Evolutionary conservation across 1,140 invertebrate genomes (phyloP).

Genomic region (Penaeus indicus): DNA sequence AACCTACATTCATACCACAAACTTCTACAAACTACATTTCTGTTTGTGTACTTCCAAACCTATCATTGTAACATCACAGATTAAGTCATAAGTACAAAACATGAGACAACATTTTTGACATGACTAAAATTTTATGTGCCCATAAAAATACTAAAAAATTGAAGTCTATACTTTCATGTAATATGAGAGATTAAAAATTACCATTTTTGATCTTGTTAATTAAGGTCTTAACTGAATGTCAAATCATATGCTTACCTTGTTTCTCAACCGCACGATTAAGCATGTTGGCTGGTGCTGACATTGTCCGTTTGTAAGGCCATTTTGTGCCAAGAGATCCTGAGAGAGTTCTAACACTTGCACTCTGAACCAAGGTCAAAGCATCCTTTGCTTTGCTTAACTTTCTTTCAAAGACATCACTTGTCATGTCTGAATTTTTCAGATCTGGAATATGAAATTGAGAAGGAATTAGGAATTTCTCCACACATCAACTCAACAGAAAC

Average conservation of each 20-base stretch:
- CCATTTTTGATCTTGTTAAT: neutral
- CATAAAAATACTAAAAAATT: too few relatives aligned
- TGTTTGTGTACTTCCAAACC: neutral
- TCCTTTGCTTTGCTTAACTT: constrained; percentile 92
- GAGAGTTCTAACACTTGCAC: constrained; percentile 77
- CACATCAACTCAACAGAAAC: neutral
- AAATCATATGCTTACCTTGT: constrained; percentile 75
- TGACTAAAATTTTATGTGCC: too few relatives aligned
- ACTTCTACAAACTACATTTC: neutral
- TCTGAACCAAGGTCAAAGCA: constrained; percentile 80
- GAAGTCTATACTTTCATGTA: too few relatives aligned
- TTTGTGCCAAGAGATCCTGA: constrained; percentile 92
- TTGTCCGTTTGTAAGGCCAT: constrained; percentile 95
- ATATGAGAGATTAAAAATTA: too few relatives aligned
- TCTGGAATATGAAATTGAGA: constrained; percentile 75
- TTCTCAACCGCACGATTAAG: constrained; percentile 73
- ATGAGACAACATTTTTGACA: neutral
- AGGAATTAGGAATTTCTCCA: constrained; percentile 6
- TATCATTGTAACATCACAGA: neutral
- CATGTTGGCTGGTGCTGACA: constrained; percentile 89
- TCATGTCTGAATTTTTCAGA: constrained; percentile 88
- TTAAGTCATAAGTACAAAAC: neutral
- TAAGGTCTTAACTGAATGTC: neutral
- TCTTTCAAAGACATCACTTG: constrained; percentile 87
- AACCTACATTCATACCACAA: neutral